Evolutionary conservation across 2,113 vertebrate genomes (phyloP).

Genomic region (Furnarius figulus): DNA sequence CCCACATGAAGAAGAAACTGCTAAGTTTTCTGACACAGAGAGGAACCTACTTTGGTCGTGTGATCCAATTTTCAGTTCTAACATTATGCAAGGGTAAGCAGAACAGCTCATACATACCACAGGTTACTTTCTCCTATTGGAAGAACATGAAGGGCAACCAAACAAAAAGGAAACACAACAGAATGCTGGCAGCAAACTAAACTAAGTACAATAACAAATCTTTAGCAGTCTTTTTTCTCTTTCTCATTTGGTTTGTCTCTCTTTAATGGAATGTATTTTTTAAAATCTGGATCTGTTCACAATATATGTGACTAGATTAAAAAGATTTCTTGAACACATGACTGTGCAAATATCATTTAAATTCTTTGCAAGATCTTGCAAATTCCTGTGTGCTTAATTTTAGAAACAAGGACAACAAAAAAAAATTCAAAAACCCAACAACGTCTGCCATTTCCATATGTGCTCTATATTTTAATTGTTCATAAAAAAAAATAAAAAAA

Average conservation of each 20-base stretch:
- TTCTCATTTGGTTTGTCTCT: background rate
- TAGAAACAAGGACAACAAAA: constrained; percentile 55
- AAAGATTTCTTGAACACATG: constrained; percentile 23
- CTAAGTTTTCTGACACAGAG: background rate
- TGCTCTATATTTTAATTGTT: constrained; percentile 11
- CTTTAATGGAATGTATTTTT: background rate
- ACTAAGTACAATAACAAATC: background rate
- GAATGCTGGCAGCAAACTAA: background rate
- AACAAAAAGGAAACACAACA: background rate
- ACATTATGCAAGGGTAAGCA: background rate
- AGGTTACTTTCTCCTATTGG: background rate
- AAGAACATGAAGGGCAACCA: background rate
- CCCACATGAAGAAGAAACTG: background rate
- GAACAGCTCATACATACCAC: background rate
- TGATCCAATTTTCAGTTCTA: background rate
- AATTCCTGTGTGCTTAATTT: constrained; percentile 25
- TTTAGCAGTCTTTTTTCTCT: background rate
- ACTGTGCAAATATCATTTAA: constrained; percentile 15
- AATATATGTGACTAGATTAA: background rate
- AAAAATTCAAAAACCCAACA: background rate
- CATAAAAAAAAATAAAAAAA: background rate
- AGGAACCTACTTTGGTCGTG: background rate
- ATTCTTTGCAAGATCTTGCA: constrained; percentile 34
- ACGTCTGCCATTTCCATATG: constrained; percentile 56
- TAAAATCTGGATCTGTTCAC: background rate